Evolutionary conservation across 37 sponge, comb jelly and placozoan genomes (phyloP).

Genomic region (Ianthella basta): DNA sequence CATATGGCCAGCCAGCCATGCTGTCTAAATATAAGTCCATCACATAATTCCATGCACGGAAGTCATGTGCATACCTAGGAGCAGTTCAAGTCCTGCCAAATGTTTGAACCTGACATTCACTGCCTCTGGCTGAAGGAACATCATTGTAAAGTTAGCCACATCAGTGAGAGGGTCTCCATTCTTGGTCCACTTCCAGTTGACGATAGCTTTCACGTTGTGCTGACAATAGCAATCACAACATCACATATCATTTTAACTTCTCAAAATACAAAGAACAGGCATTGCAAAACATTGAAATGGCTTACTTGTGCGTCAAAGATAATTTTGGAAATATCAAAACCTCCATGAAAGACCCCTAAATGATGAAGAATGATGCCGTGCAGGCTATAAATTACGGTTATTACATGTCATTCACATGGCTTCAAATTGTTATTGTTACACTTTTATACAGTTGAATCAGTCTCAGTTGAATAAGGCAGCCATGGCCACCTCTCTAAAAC

Average conservation of each 20-base stretch:
- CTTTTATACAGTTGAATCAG: no score
- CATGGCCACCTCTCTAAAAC: no score
- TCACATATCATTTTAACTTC: background rate
- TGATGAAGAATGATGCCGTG: background rate
- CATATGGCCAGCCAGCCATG: no score
- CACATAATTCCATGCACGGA: no score
- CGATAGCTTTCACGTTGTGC: background rate
- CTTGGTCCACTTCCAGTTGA: background rate
- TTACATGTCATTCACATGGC: no score
- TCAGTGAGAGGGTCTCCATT: background rate
- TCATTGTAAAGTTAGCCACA: slow-evolving; percentile 3
- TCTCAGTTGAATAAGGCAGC: no score
- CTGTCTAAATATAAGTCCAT: no score
- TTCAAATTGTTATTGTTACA: no score
- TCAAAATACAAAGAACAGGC: no score
- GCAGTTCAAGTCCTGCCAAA: background rate
- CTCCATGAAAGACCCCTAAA: background rate
- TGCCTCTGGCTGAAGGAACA: slow-evolving; percentile 2
- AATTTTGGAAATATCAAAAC: background rate
- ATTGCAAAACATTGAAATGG: background rate
- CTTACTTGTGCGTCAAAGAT: slow-evolving; percentile 6
- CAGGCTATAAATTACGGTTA: no score
- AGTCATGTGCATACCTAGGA: background rate
- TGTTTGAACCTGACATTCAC: background rate
- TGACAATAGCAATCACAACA: background rate